Conservation (phyloP, 2,797 vertebrate genomes). For the Sebastes vulpes region DNA sequence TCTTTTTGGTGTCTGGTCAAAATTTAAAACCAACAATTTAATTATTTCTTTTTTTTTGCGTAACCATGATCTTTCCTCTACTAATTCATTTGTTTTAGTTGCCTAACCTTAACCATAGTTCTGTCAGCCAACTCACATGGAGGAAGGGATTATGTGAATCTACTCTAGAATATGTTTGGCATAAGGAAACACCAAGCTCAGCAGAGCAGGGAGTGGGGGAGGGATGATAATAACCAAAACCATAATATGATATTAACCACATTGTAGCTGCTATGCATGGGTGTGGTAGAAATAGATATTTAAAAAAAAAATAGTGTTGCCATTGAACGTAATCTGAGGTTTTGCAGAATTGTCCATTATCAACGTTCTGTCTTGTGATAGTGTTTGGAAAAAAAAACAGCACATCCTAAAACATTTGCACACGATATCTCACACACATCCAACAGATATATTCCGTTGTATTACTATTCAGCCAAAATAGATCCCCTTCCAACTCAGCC, state of each 20-base stretch:
- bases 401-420: conserved; percentile 25
- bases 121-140: not conserved
- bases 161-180: not conserved
- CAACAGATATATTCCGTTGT: not conserved
- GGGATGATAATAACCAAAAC: not conserved
- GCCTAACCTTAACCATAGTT: not conserved
- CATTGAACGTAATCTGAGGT: not conserved
- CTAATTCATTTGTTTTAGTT: not conserved
- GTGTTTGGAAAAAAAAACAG: not conserved
- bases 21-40: not conserved
- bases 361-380: not conserved
- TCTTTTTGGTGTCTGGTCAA: not conserved
- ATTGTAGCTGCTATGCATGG: not conserved
- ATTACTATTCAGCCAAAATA: conserved; percentile 15
- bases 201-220: not conserved
- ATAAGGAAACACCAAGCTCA: not conserved
- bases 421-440: not conserved
- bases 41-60: not conserved
- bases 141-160: not conserved
- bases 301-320: not conserved
- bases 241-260: not conserved
- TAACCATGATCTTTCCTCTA: not conserved
- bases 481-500: conserved; percentile 21
- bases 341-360: conserved; percentile 42
- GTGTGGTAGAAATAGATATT: not conserved